A percentile compares a stretch with the other conserved stretches of the same genome.
phyloP scores from a whole-genome alignment of 1,140 invertebrate species.

The Pomacea maculata region DNA sequence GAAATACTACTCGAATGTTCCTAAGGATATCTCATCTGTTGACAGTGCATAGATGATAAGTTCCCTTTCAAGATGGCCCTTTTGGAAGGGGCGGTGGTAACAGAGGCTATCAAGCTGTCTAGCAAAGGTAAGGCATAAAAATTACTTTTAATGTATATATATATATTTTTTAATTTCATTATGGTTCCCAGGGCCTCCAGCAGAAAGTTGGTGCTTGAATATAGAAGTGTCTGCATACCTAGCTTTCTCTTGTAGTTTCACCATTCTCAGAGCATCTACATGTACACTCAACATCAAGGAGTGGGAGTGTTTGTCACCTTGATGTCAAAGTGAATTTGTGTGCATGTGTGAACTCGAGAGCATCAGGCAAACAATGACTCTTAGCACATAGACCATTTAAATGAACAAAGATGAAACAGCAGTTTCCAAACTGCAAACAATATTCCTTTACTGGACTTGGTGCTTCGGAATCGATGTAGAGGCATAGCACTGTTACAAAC shows the following conservation, averaged over 20 bases:
- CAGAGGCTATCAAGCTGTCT: constrained; percentile 20
- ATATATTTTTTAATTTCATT: too few relatives aligned
- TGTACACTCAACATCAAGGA: not conserved
- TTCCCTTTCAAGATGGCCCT: constrained; percentile 15
- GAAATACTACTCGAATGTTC: too few relatives aligned
- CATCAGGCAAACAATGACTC: not conserved
- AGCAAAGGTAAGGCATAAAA: constrained; percentile 5
- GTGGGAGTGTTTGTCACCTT: not conserved
- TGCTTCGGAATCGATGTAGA: too few relatives aligned
- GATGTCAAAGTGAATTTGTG: not conserved
- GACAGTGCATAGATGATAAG: constrained; percentile 17
- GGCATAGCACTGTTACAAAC: too few relatives aligned
- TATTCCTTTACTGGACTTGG: too few relatives aligned
- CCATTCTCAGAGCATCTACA: not conserved
- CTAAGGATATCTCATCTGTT: not conserved
- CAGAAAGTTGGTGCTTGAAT: too few relatives aligned
- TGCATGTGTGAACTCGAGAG: not conserved
- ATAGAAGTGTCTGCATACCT: not conserved
- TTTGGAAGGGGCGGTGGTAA: constrained; percentile 9
- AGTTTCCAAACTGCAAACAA: too few relatives aligned
- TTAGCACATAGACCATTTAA: not conserved
- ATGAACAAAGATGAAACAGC: not conserved
- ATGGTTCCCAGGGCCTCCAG: too few relatives aligned
- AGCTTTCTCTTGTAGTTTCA: not conserved
- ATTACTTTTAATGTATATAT: too few relatives aligned